phyloP scores from a whole-genome alignment of 2,888 invertebrate genomes.

The Rotaria sp. region DNA sequence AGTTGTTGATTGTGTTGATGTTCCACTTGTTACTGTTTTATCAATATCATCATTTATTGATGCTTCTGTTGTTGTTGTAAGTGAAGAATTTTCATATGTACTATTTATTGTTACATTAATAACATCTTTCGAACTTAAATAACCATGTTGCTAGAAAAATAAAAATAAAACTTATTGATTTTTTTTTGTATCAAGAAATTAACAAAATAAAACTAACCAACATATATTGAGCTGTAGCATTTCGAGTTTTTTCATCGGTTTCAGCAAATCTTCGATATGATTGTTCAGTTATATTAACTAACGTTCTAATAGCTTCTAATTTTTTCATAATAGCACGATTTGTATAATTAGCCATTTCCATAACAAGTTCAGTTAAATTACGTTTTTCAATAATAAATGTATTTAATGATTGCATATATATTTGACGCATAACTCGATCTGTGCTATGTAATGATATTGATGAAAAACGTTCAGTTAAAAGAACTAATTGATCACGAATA shows the following conservation, averaged over 20 bases:
- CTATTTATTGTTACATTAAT: not conserved
- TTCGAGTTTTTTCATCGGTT: not conserved
- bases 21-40: not conserved
- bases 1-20: not conserved
- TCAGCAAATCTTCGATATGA: slow-evolving; percentile 12
- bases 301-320: not conserved
- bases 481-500: slow-evolving; percentile 22
- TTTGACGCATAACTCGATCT: not conserved
- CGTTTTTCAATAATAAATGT: slow-evolving; percentile 22
- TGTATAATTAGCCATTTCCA: slow-evolving; percentile 24
- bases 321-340: slow-evolving; percentile 29
- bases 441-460: slow-evolving; percentile 18
- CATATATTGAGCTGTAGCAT: not conserved
- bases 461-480: not conserved
- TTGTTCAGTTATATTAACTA: not conserved
- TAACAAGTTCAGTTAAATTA: slow-evolving; percentile 20
- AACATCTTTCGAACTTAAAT: not conserved
- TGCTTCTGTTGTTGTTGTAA: not conserved
- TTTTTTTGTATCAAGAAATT: not conserved
- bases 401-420: slow-evolving; percentile 8
- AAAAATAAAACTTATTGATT: not conserved
- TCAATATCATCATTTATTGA: not conserved
- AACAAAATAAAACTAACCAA: not conserved
- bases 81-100: not conserved
- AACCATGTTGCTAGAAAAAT: not conserved